phyloP scores from a whole-genome alignment of 2,113 vertebrate species.

The Chunga burmeisteri region DNA sequence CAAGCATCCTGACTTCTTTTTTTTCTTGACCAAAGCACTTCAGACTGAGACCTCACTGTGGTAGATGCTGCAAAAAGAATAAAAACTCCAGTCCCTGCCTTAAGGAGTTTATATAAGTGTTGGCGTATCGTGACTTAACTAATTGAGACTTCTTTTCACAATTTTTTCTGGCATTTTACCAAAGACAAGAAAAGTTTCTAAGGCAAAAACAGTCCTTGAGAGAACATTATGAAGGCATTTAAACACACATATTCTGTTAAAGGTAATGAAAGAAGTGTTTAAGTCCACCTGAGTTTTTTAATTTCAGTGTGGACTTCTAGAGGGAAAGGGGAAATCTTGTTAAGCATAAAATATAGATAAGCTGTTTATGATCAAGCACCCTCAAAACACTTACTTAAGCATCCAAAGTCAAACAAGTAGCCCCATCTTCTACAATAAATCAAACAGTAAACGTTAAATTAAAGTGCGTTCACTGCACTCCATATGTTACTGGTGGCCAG shows the following conservation, averaged over 20 bases:
- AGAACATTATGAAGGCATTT: slow-evolving; percentile 6
- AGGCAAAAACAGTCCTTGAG: background rate
- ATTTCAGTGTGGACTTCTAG: background rate
- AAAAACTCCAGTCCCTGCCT: background rate
- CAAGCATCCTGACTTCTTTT: background rate
- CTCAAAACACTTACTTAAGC: background rate
- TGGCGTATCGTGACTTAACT: slow-evolving; percentile 27
- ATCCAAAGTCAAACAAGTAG: background rate
- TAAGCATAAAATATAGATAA: background rate
- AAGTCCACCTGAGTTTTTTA: background rate
- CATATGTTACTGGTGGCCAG: background rate
- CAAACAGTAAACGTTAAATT: background rate
- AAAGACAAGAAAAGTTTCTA: slow-evolving; percentile 14
- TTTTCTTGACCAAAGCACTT: background rate
- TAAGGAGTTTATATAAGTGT: slow-evolving; percentile 1
- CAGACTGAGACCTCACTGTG: background rate
- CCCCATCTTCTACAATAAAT: background rate
- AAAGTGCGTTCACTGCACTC: background rate
- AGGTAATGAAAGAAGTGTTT: background rate
- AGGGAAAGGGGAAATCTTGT: background rate
- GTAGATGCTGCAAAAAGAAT: background rate
- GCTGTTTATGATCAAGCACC: background rate
- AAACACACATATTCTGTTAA: background rate
- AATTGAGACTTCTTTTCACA: slow-evolving; percentile 18
- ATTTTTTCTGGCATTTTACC: slow-evolving; percentile 6